A percentile compares a stretch with the other conserved stretches of the same genome.
These are phyloP conservation scores for Megathymus violae DNA, from an alignment of 1,140 invertebrate species.

Conservation along the genomic window DNA sequence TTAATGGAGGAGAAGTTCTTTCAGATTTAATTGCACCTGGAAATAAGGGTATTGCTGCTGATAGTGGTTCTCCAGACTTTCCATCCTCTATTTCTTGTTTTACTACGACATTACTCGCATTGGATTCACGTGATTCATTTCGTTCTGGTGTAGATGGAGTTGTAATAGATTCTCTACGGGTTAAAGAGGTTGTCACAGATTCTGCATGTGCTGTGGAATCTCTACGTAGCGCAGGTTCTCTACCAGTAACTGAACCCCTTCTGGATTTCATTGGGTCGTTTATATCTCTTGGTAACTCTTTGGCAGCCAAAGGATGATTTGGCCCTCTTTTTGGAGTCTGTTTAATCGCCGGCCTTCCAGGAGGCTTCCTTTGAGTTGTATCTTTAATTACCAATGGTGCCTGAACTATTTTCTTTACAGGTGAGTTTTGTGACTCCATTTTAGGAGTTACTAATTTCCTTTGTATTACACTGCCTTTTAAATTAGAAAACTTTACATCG, in stretches of 20 bases:
- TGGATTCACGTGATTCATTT: constrained; percentile 46
- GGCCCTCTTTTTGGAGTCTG: constrained; percentile 70
- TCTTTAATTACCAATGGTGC: constrained; percentile 31
- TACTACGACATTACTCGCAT: constrained; percentile 58
- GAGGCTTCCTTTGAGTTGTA: constrained; percentile 35
- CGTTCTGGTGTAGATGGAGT: constrained; percentile 43
- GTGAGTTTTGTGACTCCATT: constrained; percentile 40
- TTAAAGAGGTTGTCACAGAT: background rate
- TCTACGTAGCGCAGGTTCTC: constrained; percentile 6
- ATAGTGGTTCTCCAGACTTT: constrained; percentile 34
- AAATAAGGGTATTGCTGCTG: constrained; percentile 54
- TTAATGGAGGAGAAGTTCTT: constrained; percentile 56
- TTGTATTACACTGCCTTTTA: constrained; percentile 49
- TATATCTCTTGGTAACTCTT: constrained; percentile 38
- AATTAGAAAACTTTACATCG: constrained; percentile 32
- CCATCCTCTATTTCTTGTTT: constrained; percentile 66
- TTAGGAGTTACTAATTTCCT: constrained; percentile 48
- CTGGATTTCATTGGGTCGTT: constrained; percentile 23
- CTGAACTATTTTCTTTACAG: constrained; percentile 39
- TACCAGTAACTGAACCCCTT: constrained; percentile 34
- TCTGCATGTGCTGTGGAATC: constrained; percentile 11
- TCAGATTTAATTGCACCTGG: constrained; percentile 69
- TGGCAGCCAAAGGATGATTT: constrained; percentile 44
- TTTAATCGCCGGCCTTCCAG: constrained; percentile 63
- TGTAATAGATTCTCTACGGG: constrained; percentile 14